Base-by-base conservation (phyloP, 2,888 invertebrate genomes). In the Didymodactylos carnosus region DNA sequence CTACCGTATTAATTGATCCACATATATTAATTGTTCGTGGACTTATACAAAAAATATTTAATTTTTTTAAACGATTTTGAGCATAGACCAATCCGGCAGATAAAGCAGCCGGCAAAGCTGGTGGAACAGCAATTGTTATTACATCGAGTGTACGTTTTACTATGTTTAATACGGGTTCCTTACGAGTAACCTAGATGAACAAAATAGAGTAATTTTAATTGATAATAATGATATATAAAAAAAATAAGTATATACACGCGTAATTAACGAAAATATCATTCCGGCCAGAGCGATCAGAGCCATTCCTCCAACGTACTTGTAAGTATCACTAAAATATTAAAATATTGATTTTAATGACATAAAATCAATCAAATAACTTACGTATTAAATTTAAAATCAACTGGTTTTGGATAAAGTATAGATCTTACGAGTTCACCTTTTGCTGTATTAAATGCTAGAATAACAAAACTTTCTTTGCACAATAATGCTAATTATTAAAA, bases 381-480 rank as follows among this genome's bases (percentile, higher is more conserved):
- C 7, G 62, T 74, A 39, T 74, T 74, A 46, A 74, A 74, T 40
- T 53, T 70, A 72, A 72, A 69, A 71, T 78, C 76, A 72, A 85
- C 85, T 86, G 40, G 93, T 93, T 75, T 90, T 0, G 95, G 95
- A 83, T 92, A 94, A 79, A 95, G 86, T 78, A 97, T 95, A 35
- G 94, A 92, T 27, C 94, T 87, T 0, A 95, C 91, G n/a, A 95
- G 85, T 78, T 90, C 90, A 49, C 87, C 87, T 83, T 98, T 98
- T 75, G 91, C 90, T 0, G 95, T 95, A 78, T 88, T 88, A 85
- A 92, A 94, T 35, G 62, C 62, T 62, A 62, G 2, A 51, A 27
- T 7, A 51, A 16, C 8, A 35, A 35, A n/a, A n/a, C n/a, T n/a
- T n/a, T n/a, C 23, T 23, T 49, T 23, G 25, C 25, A 0, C 3